Conservation (phyloP, 2,113 vertebrate species). For the Catharus bicknelli region DNA sequence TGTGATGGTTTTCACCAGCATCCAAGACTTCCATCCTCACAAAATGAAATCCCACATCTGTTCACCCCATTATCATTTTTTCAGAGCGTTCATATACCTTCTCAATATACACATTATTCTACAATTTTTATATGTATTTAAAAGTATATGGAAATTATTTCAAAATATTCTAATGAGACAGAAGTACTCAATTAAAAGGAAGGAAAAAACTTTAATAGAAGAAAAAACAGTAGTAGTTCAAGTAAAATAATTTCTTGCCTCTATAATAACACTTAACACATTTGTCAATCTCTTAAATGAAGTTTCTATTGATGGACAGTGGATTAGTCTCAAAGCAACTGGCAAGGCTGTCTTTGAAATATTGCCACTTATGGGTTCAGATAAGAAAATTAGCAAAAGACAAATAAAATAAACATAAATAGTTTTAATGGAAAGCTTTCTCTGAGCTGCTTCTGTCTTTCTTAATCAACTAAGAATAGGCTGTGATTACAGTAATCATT, state of each 20-base stretch:
- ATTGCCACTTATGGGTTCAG: neutral
- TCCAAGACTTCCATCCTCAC: neutral
- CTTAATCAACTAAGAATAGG: conserved; percentile 75
- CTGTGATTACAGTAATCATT: conserved; percentile 74
- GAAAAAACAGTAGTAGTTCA: neutral
- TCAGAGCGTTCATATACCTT: neutral
- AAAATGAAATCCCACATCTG: neutral
- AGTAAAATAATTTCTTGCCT: neutral
- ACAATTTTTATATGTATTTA: neutral
- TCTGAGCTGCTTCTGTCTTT: conserved; percentile 65
- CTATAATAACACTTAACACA: neutral
- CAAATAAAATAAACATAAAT: conserved; percentile 61
- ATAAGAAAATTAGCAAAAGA: conserved; percentile 38
- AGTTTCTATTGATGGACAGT: neutral
- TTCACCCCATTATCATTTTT: neutral
- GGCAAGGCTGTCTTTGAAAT: neutral
- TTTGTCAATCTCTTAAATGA: neutral
- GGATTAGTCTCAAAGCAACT: neutral
- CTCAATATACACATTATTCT: neutral
- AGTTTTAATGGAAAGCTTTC: conserved; percentile 47
- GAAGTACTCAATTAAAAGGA: neutral
- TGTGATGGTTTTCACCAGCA: neutral
- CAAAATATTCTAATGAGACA: neutral
- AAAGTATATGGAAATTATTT: neutral
- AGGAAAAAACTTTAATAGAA: neutral